Percentiles rank a stretch among this genome's conserved stretches.
phyloP scores from a whole-genome alignment of 2,888 invertebrate genomes.

The Stomorhina lunata region DNA sequence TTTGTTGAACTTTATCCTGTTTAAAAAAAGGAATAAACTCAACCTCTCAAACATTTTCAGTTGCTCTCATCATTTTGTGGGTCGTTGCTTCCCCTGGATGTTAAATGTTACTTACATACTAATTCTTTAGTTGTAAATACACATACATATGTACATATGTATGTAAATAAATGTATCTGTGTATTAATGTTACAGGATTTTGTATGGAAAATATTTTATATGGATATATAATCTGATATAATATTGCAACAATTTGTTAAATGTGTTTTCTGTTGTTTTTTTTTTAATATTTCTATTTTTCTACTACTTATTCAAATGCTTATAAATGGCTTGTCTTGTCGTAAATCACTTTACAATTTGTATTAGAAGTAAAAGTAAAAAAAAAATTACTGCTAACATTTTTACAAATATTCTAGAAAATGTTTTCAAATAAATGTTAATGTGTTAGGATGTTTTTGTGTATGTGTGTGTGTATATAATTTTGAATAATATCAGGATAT shows the following conservation, averaged over 20 bases:
- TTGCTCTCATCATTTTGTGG: conserved; percentile 67
- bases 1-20: background rate
- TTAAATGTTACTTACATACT: conserved; percentile 54
- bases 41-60: conserved; percentile 5
- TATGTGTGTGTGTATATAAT: background rate
- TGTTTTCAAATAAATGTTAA: background rate
- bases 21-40: background rate
- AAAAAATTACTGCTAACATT: conserved; percentile 45
- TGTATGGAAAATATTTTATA: conserved; percentile 60
- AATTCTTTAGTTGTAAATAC: background rate
- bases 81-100: conserved; percentile 66
- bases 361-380: conserved; percentile 7
- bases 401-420: conserved; percentile 49
- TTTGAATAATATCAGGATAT: conserved; percentile 2
- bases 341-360: conserved; percentile 80
- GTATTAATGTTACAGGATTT: conserved; percentile 44
- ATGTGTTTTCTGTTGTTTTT: conserved; percentile 41
- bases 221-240: conserved; percentile 74
- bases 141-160: background rate
- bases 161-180: background rate
- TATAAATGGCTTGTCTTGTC: conserved; percentile 79
- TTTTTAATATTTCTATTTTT: conserved; percentile 68
- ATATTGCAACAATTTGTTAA: conserved; percentile 74
- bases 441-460: background rate
- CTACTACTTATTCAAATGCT: conserved; percentile 75